Conservation (phyloP, 2,888 invertebrate species). For the Eristalis pertinax region DNA sequence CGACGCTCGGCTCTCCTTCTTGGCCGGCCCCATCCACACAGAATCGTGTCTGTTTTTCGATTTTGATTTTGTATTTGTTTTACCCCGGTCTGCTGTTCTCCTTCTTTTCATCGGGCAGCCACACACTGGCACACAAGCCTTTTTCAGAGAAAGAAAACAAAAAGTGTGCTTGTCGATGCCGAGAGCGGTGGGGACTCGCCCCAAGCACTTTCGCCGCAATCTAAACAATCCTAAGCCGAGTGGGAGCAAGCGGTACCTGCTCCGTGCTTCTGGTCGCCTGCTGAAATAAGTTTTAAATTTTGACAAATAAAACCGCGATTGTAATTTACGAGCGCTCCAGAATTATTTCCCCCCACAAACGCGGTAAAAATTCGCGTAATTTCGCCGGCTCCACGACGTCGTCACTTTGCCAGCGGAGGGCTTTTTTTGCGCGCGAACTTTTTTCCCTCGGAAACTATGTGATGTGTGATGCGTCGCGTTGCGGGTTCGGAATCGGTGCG, state of each 20-base stretch:
- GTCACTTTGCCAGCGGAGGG: constrained; percentile 55
- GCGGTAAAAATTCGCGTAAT: constrained; percentile 39
- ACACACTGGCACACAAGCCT: background rate
- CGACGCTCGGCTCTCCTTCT: background rate
- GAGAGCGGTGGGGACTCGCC: background rate
- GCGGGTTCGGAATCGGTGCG: background rate
- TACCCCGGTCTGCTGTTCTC: background rate
- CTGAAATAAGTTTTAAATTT: constrained; percentile 81
- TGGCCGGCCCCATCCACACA: background rate
- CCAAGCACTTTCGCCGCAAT: background rate
- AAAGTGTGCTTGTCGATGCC: background rate
- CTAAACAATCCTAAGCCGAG: constrained; percentile 6
- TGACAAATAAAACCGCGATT: constrained; percentile 81
- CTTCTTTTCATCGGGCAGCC: background rate
- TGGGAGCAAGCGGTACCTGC: background rate
- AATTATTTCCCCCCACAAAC: constrained; percentile 46
- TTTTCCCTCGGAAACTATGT: background rate
- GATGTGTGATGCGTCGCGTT: background rate
- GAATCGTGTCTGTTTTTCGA: background rate
- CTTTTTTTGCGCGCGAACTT: constrained; percentile 64
- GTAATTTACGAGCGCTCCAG: constrained; percentile 78
- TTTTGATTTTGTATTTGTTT: background rate
- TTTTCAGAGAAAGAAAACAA: background rate
- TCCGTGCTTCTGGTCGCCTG: constrained; percentile 77
- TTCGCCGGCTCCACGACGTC: constrained; percentile 24